phyloP scores from a whole-genome alignment of 1,140 invertebrate genomes.

The Drosophila tropicalis region DNA sequence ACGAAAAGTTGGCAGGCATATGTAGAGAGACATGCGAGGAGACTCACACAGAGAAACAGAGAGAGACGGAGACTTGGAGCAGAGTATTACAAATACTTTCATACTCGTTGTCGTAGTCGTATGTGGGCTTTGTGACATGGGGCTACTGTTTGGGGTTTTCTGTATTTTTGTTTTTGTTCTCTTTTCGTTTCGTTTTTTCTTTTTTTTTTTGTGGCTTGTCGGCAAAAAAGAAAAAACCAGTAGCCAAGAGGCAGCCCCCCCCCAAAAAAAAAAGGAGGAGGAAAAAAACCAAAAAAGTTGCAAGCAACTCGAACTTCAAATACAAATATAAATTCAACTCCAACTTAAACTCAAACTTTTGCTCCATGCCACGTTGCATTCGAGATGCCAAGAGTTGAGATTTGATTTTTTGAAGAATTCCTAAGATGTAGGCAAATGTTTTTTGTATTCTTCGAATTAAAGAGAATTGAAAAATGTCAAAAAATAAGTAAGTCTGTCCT shows the following conservation, averaged over 20 bases:
- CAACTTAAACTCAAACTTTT: slow-evolving; percentile 1
- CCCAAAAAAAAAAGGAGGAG: slow-evolving; percentile 33
- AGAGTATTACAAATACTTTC: slow-evolving; percentile 18
- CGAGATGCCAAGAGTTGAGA: slow-evolving; percentile 60
- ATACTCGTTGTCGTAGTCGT: neutral
- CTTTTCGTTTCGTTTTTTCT: slow-evolving; percentile 23
- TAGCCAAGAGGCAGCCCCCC: slow-evolving; percentile 62
- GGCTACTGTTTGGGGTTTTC: slow-evolving; percentile 68
- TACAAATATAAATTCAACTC: neutral
- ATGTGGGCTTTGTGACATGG: slow-evolving; percentile 59
- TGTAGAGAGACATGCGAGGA: slow-evolving; percentile 37
- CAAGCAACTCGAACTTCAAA: slow-evolving; percentile 33
- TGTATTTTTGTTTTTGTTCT: slow-evolving; percentile 16
- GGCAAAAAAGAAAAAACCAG: slow-evolving; percentile 65
- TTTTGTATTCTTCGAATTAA: slow-evolving; percentile 3
- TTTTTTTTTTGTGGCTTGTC: slow-evolving; percentile 58
- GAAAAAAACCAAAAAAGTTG: slow-evolving; percentile 30
- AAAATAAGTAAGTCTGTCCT: too few species aligned
- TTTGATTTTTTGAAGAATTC: slow-evolving; percentile 39
- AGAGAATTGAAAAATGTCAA: too few species aligned
- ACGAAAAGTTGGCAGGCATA: slow-evolving; percentile 57
- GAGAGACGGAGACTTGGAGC: slow-evolving; percentile 7
- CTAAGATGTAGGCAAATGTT: slow-evolving; percentile 3
- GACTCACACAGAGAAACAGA: slow-evolving; percentile 12
- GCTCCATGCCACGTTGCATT: slow-evolving; percentile 69